Base-by-base conservation (phyloP, 2,113 vertebrate genomes). In the Thomomys bottae region DNA sequence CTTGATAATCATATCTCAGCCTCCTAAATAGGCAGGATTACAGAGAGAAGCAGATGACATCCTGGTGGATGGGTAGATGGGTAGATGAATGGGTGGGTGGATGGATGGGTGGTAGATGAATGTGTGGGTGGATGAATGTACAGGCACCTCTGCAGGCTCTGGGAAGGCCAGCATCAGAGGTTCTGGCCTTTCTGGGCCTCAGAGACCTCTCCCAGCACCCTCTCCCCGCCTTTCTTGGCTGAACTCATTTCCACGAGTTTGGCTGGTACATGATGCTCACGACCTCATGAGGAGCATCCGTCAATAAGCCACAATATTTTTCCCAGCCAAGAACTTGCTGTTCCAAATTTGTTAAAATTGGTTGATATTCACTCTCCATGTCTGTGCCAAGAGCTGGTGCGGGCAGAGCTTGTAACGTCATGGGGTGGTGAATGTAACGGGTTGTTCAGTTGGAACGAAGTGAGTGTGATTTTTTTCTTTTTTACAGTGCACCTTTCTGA, bases 261-360 rank as follows among this genome's bases (percentile, higher is more conserved):
- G 63, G 5, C 57, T 73, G 34, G 42, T 9, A 67, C 5, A 4
- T 2, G 2, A 59, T n/a, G 45, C 42, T 88, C 66, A 32, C 75
- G 72, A 30, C 34, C 54, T 32, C 49, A 1, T 0, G 32, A 91
- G 72, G 20, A 49, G 64, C 84, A 57, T 70, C 71, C 66, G 34
- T 90, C 75, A 86, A 2, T 17, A 42, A 95, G 21, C 84, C 54
- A 61, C 5, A 32, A 2, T 49, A 18, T 75, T 92, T 92, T 80
- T 78, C 72, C 24, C 67, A 76, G 63, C 84, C 81, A 87, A 94
- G 91, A 95, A 63, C 90, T 32, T 45, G 42, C 45, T 38, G 67
- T 80, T 84, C 42, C 57, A 70, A 66, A 91, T 80, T 94, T 54
- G 71, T 84, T 86, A 93, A 94, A 83, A 61, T 24, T 49, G 45